Conservation (phyloP, 2,888 invertebrate genomes). For the Cryptocephalus primarius region DNA sequence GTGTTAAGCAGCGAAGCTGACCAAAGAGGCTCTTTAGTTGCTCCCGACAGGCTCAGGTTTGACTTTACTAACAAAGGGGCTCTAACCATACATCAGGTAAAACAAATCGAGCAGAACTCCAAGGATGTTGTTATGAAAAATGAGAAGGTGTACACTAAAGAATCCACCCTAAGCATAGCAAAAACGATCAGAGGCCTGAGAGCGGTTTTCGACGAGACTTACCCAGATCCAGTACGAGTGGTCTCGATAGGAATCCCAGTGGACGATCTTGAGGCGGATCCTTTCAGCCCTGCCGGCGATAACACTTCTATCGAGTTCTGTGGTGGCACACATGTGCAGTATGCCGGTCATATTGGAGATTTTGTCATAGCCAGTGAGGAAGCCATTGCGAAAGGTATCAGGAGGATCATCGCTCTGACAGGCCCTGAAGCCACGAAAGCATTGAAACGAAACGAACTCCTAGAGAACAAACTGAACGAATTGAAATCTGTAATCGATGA, state of each 20-base stretch:
- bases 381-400: constrained; percentile 95
- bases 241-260: constrained; percentile 87
- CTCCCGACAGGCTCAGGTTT: constrained; percentile 92
- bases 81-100: constrained; percentile 79
- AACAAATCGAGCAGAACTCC: constrained; percentile 70
- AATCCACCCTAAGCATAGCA: constrained; percentile 69
- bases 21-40: constrained; percentile 93
- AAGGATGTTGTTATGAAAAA: constrained; percentile 50
- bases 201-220: constrained; percentile 98
- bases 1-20: constrained; percentile 87
- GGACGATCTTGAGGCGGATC: constrained; percentile 78
- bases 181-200: constrained; percentile 86
- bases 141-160: constrained; percentile 69
- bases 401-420: constrained; percentile 93
- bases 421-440: constrained; percentile 90
- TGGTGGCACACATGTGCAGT: constrained; percentile 92
- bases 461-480: constrained; percentile 63
- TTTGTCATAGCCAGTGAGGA: constrained; percentile 96
- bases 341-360: constrained; percentile 86
- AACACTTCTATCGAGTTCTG: constrained; percentile 97
- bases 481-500: constrained; percentile 48
- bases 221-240: constrained; percentile 91
- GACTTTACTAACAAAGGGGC: constrained; percentile 95
- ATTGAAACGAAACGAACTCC: constrained; percentile 61
- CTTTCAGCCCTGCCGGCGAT: constrained; percentile 64